These are phyloP conservation scores for Phaetusa simplex DNA, from an alignment of 2,113 vertebrate genomes.

Conservation along the genomic window DNA sequence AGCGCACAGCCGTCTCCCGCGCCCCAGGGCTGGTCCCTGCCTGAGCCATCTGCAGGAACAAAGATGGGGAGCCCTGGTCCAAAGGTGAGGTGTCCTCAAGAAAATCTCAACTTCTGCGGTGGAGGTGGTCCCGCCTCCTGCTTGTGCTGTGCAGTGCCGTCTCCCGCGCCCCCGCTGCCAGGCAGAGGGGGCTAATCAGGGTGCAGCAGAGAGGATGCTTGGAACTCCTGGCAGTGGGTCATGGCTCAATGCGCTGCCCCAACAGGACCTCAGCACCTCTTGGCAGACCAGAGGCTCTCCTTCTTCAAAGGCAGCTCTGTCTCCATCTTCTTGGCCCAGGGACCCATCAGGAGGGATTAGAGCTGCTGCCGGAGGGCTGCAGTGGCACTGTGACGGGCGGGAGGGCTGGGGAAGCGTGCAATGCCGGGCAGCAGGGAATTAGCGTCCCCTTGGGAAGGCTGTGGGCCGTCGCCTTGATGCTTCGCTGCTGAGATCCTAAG, in stretches of 20 bases:
- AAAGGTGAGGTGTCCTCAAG: not conserved
- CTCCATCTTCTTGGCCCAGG: slow-evolving; percentile 47
- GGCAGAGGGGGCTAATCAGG: not conserved
- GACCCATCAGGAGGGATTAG: slow-evolving; percentile 45
- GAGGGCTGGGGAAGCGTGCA: not conserved
- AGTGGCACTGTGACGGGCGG: not conserved
- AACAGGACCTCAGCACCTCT: slow-evolving; percentile 3
- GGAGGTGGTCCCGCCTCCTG: not conserved
- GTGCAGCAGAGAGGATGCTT: not conserved
- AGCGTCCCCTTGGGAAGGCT: not conserved
- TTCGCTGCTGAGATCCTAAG: not conserved
- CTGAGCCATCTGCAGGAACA: not conserved
- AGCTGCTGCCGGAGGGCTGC: slow-evolving; percentile 28
- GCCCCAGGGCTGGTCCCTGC: not conserved
- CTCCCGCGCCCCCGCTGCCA: not conserved
- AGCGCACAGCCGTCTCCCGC: not conserved
- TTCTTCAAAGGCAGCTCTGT: slow-evolving; percentile 41
- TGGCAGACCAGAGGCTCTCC: slow-evolving; percentile 22
- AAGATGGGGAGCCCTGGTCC: not conserved
- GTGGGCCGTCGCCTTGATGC: not conserved
- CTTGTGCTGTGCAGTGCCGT: not conserved
- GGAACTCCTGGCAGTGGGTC: not conserved
- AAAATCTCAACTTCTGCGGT: not conserved
- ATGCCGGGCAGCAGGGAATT: not conserved
- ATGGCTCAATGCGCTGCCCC: not conserved